Percentiles rank a stretch among this genome's conserved stretches.
Evolutionary conservation across 1,140 invertebrate species (phyloP).

Genomic region (Drosophila erecta): DNA sequence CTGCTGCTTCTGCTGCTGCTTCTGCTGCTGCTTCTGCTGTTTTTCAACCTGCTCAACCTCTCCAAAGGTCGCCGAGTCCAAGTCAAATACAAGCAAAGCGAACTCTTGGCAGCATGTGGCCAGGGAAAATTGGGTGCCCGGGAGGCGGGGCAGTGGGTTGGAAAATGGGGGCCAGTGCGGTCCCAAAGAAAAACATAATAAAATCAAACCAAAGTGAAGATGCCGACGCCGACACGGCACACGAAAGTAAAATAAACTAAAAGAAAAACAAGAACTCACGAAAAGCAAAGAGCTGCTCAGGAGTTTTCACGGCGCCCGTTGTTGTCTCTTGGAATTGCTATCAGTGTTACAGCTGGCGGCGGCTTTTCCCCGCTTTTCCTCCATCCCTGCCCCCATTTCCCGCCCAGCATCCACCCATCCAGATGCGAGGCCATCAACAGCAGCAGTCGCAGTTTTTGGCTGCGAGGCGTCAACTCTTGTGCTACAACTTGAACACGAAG

Average conservation of each 20-base stretch:
- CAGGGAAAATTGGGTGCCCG: conserved; percentile 21
- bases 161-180: conserved; percentile 55
- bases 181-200: conserved; percentile 82
- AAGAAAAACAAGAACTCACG: conserved; percentile 81
- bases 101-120: conserved; percentile 75
- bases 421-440: conserved; percentile 45
- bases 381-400: background rate
- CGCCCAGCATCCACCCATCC: conserved; percentile 2
- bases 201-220: conserved; percentile 79
- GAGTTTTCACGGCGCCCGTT: conserved; percentile 41
- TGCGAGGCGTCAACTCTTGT: conserved; percentile 80
- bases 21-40: conserved; percentile 29
- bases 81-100: conserved; percentile 64
- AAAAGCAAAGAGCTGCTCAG: conserved; percentile 65
- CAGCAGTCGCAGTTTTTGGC: conserved; percentile 66
- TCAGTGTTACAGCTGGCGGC: conserved; percentile 81
- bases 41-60: conserved; percentile 37
- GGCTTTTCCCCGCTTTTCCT: conserved; percentile 19
- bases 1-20: conserved; percentile 1
- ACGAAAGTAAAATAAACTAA: conserved; percentile 82
- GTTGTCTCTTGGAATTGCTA: conserved; percentile 81
- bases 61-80: conserved; percentile 56
- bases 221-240: conserved; percentile 65
- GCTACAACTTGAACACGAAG: conserved; percentile 82
- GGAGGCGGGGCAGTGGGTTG: background rate